phyloP scores from a whole-genome alignment of 2,113 vertebrate species.

The Nanger granti region DNA sequence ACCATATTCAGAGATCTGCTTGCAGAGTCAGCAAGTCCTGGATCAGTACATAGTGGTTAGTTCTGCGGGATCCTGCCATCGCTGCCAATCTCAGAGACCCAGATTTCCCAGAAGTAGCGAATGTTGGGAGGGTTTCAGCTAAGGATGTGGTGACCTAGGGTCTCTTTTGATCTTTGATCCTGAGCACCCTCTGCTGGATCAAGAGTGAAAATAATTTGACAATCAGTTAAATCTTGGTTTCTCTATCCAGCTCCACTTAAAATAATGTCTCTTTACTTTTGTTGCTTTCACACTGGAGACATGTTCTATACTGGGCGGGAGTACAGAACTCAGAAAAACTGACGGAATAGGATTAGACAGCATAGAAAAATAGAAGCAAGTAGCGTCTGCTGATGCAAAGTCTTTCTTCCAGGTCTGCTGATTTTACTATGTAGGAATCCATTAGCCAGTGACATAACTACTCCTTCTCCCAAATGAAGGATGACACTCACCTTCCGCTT shows the following conservation, averaged over 20 bases:
- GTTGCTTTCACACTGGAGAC: not conserved
- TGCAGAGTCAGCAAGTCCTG: slow-evolving; percentile 9
- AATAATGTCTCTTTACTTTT: not conserved
- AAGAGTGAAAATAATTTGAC: not conserved
- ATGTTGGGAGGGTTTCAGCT: not conserved
- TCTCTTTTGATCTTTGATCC: not conserved
- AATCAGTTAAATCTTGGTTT: not conserved
- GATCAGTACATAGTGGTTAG: not conserved
- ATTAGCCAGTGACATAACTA: not conserved
- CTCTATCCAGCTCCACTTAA: not conserved
- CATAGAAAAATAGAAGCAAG: not conserved
- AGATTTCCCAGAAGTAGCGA: slow-evolving; percentile 13
- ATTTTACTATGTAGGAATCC: not conserved
- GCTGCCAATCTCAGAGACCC: not conserved
- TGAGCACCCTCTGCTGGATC: slow-evolving; percentile 43
- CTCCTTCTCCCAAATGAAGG: not conserved
- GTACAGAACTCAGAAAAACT: not conserved
- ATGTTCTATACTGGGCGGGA: not conserved
- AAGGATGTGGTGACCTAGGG: not conserved
- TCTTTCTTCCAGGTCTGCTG: not conserved
- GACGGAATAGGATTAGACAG: not conserved
- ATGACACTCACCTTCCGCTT: not conserved
- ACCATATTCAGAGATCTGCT: not conserved
- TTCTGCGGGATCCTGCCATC: not conserved
- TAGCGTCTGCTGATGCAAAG: not conserved